Percentiles rank a stretch among this genome's conserved stretches.
Conservation (phyloP, 2,113 vertebrate genomes). For the Corythoichthys haematopterus region DNA sequence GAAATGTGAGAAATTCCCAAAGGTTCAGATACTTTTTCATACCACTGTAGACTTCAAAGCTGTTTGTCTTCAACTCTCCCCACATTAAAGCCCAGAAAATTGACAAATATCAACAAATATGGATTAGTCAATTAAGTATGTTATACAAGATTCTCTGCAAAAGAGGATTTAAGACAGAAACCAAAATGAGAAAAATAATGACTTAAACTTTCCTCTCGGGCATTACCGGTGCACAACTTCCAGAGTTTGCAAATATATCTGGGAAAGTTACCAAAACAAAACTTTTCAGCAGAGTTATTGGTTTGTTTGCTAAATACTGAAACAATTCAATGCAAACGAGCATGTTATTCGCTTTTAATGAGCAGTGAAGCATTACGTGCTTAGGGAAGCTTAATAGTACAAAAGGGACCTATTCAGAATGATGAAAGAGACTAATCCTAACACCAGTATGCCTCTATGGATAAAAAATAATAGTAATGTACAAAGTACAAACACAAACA, state of each 20-base stretch:
- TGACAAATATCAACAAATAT: background rate
- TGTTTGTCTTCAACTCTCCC: background rate
- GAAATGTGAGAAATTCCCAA: too few species aligned
- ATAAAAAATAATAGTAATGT: background rate
- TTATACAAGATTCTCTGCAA: background rate
- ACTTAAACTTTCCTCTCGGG: background rate
- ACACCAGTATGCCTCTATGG: conserved; percentile 39
- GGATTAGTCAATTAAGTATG: background rate
- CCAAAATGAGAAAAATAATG: background rate
- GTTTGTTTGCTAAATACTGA: conserved; percentile 15
- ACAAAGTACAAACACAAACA: background rate
- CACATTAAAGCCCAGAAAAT: background rate
- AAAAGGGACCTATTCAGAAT: conserved; percentile 46
- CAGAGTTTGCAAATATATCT: background rate
- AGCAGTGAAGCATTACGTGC: conserved; percentile 36
- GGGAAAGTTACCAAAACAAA: background rate
- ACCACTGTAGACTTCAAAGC: background rate
- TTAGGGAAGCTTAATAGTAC: conserved; percentile 36
- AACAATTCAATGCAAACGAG: conserved; percentile 13
- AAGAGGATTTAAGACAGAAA: background rate
- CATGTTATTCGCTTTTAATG: conserved; percentile 43
- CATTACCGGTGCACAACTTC: background rate
- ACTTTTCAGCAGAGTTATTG: conserved; percentile 10
- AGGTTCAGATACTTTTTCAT: background rate
- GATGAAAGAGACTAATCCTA: conserved; percentile 53